These are phyloP conservation scores for Centropus unirufus DNA, from an alignment of 2,113 vertebrate genomes.

Conservation along the genomic window DNA sequence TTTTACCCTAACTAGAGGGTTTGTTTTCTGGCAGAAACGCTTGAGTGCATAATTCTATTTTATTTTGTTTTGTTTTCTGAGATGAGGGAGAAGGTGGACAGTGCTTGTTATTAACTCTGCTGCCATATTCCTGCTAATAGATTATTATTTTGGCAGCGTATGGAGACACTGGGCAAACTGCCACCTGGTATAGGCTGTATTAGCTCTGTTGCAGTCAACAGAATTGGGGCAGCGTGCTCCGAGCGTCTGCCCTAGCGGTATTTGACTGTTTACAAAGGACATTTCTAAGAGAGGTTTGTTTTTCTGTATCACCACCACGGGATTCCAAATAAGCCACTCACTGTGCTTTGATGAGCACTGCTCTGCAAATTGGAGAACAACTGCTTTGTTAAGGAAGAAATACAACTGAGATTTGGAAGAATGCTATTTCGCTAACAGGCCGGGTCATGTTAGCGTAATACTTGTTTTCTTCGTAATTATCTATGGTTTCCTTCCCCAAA, in stretches of 20 bases:
- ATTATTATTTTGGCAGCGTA: not conserved
- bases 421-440: not conserved
- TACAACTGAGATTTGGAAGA: not conserved
- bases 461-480: not conserved
- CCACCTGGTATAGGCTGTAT: not conserved
- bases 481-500: not conserved
- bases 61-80: not conserved
- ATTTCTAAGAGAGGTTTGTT: slow-evolving; percentile 8
- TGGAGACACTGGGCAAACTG: not conserved
- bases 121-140: not conserved
- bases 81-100: slow-evolving; percentile 8
- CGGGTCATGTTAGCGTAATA: not conserved
- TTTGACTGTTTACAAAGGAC: not conserved
- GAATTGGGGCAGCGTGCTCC: not conserved
- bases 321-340: not conserved
- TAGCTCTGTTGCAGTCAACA: not conserved
- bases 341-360: not conserved
- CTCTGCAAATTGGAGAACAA: not conserved
- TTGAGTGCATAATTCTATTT: slow-evolving; percentile 65
- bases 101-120: not conserved
- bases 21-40: slow-evolving; percentile 53
- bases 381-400: not conserved
- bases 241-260: not conserved
- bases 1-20: slow-evolving; percentile 71
- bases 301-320: not conserved